A percentile compares a stretch with the other conserved stretches of the same genome.
Evolutionary conservation across 2,113 vertebrate genomes (phyloP).

Genomic region (Plestiodon gilberti): DNA sequence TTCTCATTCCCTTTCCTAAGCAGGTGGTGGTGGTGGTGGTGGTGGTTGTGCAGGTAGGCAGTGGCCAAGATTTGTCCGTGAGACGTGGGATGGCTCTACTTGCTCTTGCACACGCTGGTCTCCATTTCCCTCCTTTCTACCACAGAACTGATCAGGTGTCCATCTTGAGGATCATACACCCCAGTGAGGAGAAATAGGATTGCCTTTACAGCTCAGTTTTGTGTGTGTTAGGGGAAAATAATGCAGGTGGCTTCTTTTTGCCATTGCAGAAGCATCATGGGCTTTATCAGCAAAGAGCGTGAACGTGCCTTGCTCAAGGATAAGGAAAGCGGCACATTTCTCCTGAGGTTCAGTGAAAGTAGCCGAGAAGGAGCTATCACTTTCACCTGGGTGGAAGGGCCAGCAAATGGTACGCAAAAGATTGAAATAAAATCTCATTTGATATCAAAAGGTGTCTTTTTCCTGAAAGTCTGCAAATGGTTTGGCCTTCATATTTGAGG

Average conservation of each 20-base stretch:
- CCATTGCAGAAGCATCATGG: constrained; percentile 87
- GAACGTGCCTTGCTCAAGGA: constrained; percentile 87
- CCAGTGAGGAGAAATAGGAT: neutral
- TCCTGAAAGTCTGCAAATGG: neutral
- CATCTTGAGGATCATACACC: neutral
- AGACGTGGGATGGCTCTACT: no score
- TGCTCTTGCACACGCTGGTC: no score
- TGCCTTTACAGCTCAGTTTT: neutral
- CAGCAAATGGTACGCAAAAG: constrained; percentile 78
- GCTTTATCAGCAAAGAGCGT: constrained; percentile 94
- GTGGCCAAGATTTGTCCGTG: no score
- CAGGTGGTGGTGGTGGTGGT: no score
- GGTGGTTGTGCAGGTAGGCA: no score
- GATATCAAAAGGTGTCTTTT: neutral
- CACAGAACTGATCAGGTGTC: neutral
- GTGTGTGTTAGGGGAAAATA: neutral
- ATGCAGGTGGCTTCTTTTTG: neutral
- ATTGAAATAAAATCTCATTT: neutral
- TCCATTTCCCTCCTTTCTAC: no score
- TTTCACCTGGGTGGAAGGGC: constrained; percentile 95
- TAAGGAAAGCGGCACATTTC: constrained; percentile 88
- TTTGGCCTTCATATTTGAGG: neutral
- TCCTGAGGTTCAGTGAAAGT: constrained; percentile 96
- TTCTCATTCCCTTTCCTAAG: no score
- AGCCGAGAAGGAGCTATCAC: constrained; percentile 95